Conservation (phyloP, 92 coral and sea anemone species). For the Pocillopora grandis region DNA sequence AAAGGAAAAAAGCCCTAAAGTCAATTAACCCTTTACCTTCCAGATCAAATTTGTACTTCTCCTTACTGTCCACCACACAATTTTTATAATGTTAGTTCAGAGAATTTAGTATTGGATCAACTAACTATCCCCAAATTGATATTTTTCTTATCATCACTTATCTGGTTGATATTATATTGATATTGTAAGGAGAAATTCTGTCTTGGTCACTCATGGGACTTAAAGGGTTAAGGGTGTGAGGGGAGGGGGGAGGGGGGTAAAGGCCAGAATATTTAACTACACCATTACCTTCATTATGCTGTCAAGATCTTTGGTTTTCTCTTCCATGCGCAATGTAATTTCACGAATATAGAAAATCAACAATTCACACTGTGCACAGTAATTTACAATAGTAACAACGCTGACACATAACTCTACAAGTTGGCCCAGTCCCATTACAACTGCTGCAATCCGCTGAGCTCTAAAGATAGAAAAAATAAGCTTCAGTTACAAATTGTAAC, state of each 20-base stretch:
- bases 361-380: slow-evolving; percentile 90
- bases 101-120: too few relatives aligned
- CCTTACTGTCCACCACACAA: too few relatives aligned
- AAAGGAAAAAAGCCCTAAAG: too few relatives aligned
- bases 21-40: too few relatives aligned
- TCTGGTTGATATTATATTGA: too few relatives aligned
- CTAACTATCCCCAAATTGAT: too few relatives aligned
- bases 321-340: slow-evolving; percentile 85
- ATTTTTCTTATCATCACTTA: too few relatives aligned
- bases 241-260: not conserved
- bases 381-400: slow-evolving; percentile 78
- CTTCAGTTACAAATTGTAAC: not conserved
- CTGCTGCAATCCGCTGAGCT: slow-evolving; percentile 55
- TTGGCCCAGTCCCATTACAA: slow-evolving; percentile 80
- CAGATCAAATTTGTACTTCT: not conserved
- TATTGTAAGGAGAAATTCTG: too few relatives aligned
- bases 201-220: too few relatives aligned
- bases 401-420: slow-evolving; percentile 73
- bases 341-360: slow-evolving; percentile 81
- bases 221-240: too few relatives aligned
- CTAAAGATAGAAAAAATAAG: slow-evolving; percentile 26
- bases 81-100: too few relatives aligned
- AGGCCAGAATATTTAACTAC: not conserved
- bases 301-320: slow-evolving; percentile 76
- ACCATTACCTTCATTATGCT: slow-evolving; percentile 80